Percentiles rank a stretch among this genome's conserved stretches.
Conservation (phyloP, 2,113 vertebrate species). For the Triplophysa tibetana region DNA sequence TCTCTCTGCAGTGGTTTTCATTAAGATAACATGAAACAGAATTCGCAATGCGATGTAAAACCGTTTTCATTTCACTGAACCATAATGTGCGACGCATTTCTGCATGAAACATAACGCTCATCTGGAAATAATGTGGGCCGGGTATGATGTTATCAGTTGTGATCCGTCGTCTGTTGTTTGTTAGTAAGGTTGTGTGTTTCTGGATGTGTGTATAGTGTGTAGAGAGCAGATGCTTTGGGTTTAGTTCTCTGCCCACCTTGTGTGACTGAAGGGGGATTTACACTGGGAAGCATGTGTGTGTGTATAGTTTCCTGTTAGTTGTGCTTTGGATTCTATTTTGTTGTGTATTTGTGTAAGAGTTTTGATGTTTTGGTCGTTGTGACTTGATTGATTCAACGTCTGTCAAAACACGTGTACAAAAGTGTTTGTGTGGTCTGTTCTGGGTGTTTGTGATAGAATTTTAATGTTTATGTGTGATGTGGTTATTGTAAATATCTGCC, state of each 20-base stretch:
- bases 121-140: too few relatives aligned
- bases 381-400: too few relatives aligned
- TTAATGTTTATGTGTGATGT: neutral
- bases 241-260: neutral
- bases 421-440: neutral
- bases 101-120: too few relatives aligned
- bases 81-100: too few relatives aligned
- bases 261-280: constrained; percentile 4
- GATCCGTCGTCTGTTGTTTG: neutral
- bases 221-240: neutral
- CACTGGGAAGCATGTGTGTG: constrained; percentile 13
- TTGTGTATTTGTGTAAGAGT: neutral
- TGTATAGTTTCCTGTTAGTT: neutral
- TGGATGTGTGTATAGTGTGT: constrained; percentile 3
- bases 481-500: neutral
- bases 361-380: neutral
- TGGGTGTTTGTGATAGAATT: neutral
- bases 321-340: too few relatives aligned
- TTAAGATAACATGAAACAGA: neutral
- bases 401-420: too few relatives aligned
- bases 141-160: too few relatives aligned
- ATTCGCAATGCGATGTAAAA: neutral
- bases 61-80: too few relatives aligned
- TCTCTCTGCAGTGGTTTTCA: neutral
- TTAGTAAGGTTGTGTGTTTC: neutral